Percentiles rank a stretch among this genome's conserved stretches.
These are phyloP conservation scores for Hemicentrotus pulcherrimus DNA, from an alignment of 35 echinoderm and acorn worm genomes.

Conservation along the genomic window DNA sequence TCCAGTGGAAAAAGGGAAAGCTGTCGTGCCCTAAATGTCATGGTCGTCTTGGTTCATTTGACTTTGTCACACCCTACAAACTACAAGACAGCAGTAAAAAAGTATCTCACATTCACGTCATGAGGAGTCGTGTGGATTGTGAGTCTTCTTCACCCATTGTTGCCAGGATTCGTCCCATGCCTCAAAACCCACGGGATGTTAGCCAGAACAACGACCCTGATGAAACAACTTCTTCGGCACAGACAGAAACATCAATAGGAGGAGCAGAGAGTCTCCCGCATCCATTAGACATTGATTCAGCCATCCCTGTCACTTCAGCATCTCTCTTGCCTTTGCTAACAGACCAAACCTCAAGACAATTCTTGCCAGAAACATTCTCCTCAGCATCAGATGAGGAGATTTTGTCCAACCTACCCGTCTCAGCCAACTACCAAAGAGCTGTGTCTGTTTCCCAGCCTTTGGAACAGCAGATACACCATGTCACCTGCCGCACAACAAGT, in stretches of 20 bases:
- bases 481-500: neutral
- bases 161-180: slow-evolving; percentile 59
- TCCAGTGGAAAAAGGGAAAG: slow-evolving; percentile 85
- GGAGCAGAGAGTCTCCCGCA: neutral
- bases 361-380: slow-evolving; percentile 28
- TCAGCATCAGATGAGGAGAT: slow-evolving; percentile 17
- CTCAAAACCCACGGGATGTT: neutral
- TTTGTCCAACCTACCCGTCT: neutral
- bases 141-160: slow-evolving; percentile 41
- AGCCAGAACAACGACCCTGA: slow-evolving; percentile 4
- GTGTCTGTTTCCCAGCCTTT: neutral
- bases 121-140: slow-evolving; percentile 74
- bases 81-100: neutral
- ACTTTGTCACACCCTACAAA: slow-evolving; percentile 71
- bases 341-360: neutral
- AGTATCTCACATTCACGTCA: slow-evolving; percentile 70
- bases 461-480: neutral
- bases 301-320: slow-evolving; percentile 3
- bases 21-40: slow-evolving; percentile 80
- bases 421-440: neutral
- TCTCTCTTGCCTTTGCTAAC: neutral
- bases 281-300: neutral
- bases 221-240: neutral
- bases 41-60: slow-evolving; percentile 88
- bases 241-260: neutral